Evolutionary conservation across 2,113 vertebrate genomes (phyloP).

Genomic region (Cariama cristata): DNA sequence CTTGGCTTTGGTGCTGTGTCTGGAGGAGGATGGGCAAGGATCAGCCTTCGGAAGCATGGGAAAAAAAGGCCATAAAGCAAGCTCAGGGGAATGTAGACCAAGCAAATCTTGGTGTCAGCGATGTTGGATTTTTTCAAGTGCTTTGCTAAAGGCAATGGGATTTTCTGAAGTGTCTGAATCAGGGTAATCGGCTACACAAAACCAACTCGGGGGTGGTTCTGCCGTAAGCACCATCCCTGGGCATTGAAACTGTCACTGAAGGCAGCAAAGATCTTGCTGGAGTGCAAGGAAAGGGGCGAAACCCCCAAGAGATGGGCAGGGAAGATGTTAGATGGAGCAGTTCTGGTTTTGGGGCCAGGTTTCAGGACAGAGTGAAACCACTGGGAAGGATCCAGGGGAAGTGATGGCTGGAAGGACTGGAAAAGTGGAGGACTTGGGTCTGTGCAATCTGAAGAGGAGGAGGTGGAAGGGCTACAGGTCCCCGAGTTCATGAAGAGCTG

Average conservation of each 20-base stretch:
- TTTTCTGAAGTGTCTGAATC: neutral
- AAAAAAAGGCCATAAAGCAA: neutral
- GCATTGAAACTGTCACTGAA: neutral
- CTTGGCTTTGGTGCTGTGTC: neutral
- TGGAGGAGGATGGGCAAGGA: neutral
- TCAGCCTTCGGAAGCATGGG: neutral
- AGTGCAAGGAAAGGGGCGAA: neutral
- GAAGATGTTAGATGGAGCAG: neutral
- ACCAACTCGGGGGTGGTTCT: fast-evolving
- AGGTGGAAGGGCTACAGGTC: neutral
- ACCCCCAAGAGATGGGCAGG: fast-evolving
- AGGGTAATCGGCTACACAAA: neutral
- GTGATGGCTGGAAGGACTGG: neutral
- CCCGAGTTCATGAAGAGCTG: neutral
- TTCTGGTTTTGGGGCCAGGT: neutral
- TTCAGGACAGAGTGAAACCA: neutral
- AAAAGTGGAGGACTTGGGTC: neutral
- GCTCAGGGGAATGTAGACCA: neutral
- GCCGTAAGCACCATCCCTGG: neutral
- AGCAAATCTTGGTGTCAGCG: neutral
- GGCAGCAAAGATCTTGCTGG: neutral
- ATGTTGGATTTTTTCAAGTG: fast-evolving
- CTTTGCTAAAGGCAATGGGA: neutral
- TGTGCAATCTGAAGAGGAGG: neutral
- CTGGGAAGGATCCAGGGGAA: neutral